These are phyloP conservation scores for Oxystoma pomonae DNA, from an alignment of 2,888 invertebrate species.

Conservation along the genomic window DNA sequence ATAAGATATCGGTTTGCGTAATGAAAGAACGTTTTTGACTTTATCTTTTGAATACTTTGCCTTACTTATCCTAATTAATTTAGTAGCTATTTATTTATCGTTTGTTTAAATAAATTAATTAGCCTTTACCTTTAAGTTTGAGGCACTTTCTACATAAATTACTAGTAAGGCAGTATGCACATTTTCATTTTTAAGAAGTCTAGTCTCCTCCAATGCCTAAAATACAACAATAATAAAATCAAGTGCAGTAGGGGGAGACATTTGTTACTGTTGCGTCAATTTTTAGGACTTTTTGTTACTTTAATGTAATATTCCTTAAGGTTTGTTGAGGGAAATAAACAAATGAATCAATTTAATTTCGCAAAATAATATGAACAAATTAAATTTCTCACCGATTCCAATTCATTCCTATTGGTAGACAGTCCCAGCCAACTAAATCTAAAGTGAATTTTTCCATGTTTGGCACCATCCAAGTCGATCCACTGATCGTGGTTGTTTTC, in stretches of 20 bases:
- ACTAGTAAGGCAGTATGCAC: slow-evolving; percentile 72
- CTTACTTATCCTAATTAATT: no score
- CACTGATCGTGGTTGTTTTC: slow-evolving; percentile 36
- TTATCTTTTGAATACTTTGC: no score
- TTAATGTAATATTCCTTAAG: no score
- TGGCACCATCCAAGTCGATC: slow-evolving; percentile 84
- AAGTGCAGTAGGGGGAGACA: no score
- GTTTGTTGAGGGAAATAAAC: no score
- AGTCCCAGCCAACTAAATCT: slow-evolving; percentile 84
- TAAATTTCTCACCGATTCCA: slow-evolving; percentile 59
- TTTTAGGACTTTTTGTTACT: no score
- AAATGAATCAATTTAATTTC: background rate
- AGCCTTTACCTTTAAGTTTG: slow-evolving; percentile 82
- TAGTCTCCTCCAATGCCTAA: slow-evolving; percentile 67
- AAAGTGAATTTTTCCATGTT: slow-evolving; percentile 86
- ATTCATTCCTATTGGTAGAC: slow-evolving; percentile 60
- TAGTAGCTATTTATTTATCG: no score
- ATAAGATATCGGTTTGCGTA: slow-evolving; percentile 4
- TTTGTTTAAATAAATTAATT: no score
- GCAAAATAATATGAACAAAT: no score
- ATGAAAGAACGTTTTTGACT: background rate
- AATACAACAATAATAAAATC: slow-evolving; percentile 18
- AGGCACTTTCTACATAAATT: slow-evolving; percentile 86
- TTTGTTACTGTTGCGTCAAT: no score
- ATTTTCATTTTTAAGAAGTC: slow-evolving; percentile 64